Base-by-base conservation (phyloP, 2,888 invertebrate genomes). In the Apoda limacodes region DNA sequence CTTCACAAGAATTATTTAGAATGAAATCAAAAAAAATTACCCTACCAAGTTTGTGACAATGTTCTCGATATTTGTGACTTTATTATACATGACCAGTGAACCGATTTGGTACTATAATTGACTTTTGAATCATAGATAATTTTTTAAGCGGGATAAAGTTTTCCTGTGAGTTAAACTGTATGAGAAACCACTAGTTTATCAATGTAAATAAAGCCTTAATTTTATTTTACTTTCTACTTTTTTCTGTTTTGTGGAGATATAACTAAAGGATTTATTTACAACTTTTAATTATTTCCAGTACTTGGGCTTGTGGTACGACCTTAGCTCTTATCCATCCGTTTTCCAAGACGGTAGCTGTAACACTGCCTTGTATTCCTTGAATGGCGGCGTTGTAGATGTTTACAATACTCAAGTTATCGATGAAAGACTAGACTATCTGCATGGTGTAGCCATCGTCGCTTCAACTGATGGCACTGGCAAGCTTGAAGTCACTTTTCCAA, bases 401-500 rank as follows among this genome's bases (percentile, higher is more conserved):
- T 24, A 41, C 11, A 66, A 67, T 38, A 55, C 57, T 0, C 55
- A 66, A 40, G 71, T 76, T 0, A 9, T 48, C 1, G 72, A 82
- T 26, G 68, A 76, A 10, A 65, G 65, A 1, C 59, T 78, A n/a
- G 60, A 67, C 0, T n/a, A 22, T 6, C 78, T 83, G 38, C 67
- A 69, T 37, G 84, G 84, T 2, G 49, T 54, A 9, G 82, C 71
- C 2, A n/a, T n/a, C n/a, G 56, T 13, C 45, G 22, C 46, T 55
- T 28, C 52, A 54, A 62, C 62, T 4, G 50, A 74, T 10, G 80
- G 72, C 12, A 74, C 80, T 30, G 82, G 82, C 1, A 86, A 84
- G 51, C 60, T 87, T 4, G 46, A 59, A 1, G 84, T 87, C 2
- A 66, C 63, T 2, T 87, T 87, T 50, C 84, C 85, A 1, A 65